These are phyloP conservation scores for Myxocyprinus asiaticus DNA, from an alignment of 2,113 vertebrate species.

Conservation along the genomic window DNA sequence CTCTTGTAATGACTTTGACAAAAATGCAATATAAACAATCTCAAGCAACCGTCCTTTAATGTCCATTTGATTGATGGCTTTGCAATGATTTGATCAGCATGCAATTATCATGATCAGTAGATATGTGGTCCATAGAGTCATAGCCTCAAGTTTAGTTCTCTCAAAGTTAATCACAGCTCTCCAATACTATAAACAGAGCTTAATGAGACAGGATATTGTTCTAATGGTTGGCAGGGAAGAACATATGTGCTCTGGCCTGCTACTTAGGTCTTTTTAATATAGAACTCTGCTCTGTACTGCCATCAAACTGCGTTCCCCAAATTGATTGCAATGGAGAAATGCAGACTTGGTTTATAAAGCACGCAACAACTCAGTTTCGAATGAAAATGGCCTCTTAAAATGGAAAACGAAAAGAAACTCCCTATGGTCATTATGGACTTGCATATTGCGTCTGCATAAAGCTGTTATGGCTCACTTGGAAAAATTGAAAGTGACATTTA, in stretches of 20 bases:
- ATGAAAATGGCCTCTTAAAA: conserved; percentile 70
- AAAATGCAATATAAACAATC: neutral
- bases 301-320: conserved; percentile 69
- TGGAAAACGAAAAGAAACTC: conserved; percentile 58
- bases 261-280: conserved; percentile 60
- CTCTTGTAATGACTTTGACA: neutral
- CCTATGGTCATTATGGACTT: conserved; percentile 64
- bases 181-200: conserved; percentile 61
- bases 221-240: conserved; percentile 62
- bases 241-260: conserved; percentile 55
- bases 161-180: conserved; percentile 64
- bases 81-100: conserved; percentile 13
- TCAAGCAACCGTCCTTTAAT: conserved; percentile 3
- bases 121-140: neutral
- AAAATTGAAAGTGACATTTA: conserved; percentile 65
- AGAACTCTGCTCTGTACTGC: conserved; percentile 66
- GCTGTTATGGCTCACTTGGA: conserved; percentile 55
- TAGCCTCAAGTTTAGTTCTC: conserved; percentile 39
- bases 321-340: conserved; percentile 63
- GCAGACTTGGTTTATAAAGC: conserved; percentile 67
- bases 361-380: conserved; percentile 70
- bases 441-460: conserved; percentile 54
- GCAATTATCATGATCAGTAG: neutral
- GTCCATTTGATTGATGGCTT: conserved; percentile 19
- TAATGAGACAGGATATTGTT: conserved; percentile 61